Percentiles rank a stretch among this genome's conserved stretches.
Evolutionary conservation across 2,888 invertebrate species (phyloP).

Genomic region (Conops quadrifasciatus): DNA sequence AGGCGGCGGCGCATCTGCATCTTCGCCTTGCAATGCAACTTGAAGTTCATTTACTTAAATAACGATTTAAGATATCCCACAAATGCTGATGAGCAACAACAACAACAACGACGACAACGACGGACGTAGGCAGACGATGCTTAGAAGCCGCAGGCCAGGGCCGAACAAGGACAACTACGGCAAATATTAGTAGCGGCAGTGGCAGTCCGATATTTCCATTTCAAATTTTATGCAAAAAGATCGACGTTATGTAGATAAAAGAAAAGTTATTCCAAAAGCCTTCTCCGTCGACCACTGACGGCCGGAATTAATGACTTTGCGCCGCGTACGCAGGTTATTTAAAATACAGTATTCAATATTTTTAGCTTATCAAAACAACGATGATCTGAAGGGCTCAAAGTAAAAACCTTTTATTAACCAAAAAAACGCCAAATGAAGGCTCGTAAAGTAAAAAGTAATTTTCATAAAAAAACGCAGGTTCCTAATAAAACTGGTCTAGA

Average conservation of each 20-base stretch:
- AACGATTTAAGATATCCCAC: constrained; percentile 32
- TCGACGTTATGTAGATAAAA: constrained; percentile 24
- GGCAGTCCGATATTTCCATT: constrained; percentile 18
- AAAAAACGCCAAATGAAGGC: too few species aligned
- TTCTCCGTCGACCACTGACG: too few species aligned
- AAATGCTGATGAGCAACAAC: constrained; percentile 31
- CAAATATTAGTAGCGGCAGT: constrained; percentile 2
- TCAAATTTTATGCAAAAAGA: constrained; percentile 28
- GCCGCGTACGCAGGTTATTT: too few species aligned
- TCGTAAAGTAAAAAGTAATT: too few species aligned
- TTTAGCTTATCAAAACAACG: too few species aligned
- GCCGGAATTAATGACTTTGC: too few species aligned
- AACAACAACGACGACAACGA: constrained; percentile 8
- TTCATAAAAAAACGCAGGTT: too few species aligned
- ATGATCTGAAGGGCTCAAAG: too few species aligned
- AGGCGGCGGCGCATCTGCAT: constrained; percentile 7
- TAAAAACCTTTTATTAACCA: too few species aligned
- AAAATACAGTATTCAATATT: too few species aligned
- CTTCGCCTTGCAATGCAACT: constrained; percentile 26
- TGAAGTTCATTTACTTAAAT: constrained; percentile 30
- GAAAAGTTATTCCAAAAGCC: background rate
- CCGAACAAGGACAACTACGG: background rate
- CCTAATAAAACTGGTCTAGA: too few species aligned
- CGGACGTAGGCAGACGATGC: background rate
- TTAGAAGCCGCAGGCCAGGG: background rate